phyloP scores from a whole-genome alignment of 2,888 invertebrate species.

The Amorpha juglandis region DNA sequence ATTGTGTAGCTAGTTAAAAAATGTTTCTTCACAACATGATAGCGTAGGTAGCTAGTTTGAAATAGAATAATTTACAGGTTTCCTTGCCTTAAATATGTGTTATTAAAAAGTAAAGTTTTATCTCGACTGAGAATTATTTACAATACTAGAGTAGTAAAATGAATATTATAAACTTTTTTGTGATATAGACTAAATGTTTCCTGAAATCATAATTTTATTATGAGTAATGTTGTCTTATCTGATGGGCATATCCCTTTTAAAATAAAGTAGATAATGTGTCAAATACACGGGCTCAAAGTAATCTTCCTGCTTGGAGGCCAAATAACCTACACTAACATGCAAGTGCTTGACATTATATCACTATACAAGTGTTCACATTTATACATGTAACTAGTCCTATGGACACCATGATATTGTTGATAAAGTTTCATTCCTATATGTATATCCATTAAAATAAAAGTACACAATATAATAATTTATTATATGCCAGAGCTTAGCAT shows the following conservation, averaged over 20 bases:
- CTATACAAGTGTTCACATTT: conserved; percentile 4
- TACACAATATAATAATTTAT: conserved; percentile 27
- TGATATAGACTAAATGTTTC: conserved; percentile 17
- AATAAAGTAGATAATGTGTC: conserved; percentile 22
- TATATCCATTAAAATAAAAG: neutral
- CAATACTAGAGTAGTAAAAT: conserved; percentile 34
- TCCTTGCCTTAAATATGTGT: conserved; percentile 80
- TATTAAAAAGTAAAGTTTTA: conserved; percentile 44
- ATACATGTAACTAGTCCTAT: neutral
- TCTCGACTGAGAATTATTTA: conserved; percentile 46
- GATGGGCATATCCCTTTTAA: conserved; percentile 16
- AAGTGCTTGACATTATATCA: conserved; percentile 27
- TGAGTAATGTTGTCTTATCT: conserved; percentile 17
- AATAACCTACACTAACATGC: conserved; percentile 30
- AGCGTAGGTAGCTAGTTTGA: conserved; percentile 16
- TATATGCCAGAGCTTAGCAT: conserved; percentile 50
- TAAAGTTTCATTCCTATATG: neutral
- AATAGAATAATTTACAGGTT: conserved; percentile 48
- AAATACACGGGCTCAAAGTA: conserved; percentile 44
- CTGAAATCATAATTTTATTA: conserved; percentile 16
- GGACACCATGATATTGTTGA: neutral
- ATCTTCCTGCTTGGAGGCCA: conserved; percentile 50
- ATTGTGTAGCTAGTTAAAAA: neutral
- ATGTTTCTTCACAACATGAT: conserved; percentile 3
- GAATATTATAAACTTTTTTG: conserved; percentile 9